phyloP scores from a whole-genome alignment of 2,888 invertebrate species.

The Pseudococcus jackbeardsleyi region DNA sequence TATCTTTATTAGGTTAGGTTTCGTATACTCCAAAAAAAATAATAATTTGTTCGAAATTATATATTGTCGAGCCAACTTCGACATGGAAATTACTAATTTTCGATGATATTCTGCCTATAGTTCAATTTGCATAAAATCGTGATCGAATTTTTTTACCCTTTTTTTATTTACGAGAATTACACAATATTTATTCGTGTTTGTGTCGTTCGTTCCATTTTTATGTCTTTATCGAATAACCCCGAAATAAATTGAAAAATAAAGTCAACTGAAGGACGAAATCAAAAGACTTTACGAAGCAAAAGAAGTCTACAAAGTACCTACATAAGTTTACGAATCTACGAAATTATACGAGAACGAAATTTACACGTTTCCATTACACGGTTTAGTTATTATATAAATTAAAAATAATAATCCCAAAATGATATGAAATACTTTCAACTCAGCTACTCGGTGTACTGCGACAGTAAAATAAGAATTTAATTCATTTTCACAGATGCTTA shows the following conservation, averaged over 20 bases:
- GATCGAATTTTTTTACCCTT: neutral
- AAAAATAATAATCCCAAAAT: conserved; percentile 18
- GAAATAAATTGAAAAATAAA: conserved; percentile 36
- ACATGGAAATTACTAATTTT: neutral
- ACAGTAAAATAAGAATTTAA: conserved; percentile 10
- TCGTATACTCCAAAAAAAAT: neutral
- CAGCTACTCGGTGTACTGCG: neutral
- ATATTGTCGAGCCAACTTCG: neutral
- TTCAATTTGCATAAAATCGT: neutral
- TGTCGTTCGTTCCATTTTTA: neutral
- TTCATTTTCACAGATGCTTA: neutral
- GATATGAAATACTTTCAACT: neutral
- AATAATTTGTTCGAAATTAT: neutral
- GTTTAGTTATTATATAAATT: conserved; percentile 12
- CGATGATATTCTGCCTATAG: neutral
- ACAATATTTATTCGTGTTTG: neutral
- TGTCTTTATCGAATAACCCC: neutral
- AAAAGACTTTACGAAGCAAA: conserved; percentile 5
- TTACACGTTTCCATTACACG: neutral
- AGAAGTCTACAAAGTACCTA: conserved; percentile 1
- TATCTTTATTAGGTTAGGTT: neutral
- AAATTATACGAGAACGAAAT: neutral
- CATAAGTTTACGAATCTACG: neutral
- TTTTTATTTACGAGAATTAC: neutral
- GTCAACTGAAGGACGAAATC: conserved; percentile 23